Evolutionary conservation across 2,797 vertebrate species (phyloP).

Genomic region (Falco columbarius): DNA sequence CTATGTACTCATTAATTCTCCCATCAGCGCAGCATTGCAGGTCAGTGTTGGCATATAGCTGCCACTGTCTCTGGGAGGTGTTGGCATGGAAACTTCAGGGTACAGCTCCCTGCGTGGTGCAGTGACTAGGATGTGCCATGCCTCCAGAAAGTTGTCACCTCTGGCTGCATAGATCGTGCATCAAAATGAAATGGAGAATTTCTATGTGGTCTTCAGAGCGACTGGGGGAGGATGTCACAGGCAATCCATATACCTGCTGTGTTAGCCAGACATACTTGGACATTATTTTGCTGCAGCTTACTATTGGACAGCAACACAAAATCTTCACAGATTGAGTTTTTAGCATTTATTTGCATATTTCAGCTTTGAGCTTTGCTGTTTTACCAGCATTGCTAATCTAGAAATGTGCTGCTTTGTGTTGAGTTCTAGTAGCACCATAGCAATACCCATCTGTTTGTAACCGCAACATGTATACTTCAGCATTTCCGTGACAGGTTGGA

Average conservation of each 20-base stretch:
- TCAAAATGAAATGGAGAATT: neutral
- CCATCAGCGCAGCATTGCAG: neutral
- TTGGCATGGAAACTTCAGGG: neutral
- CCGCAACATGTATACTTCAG: accelerated
- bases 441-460: neutral
- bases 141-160: neutral
- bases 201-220: neutral
- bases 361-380: neutral
- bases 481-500: neutral
- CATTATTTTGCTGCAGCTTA: neutral
- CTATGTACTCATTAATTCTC: accelerated
- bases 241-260: accelerated
- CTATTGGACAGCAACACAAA: neutral
- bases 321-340: neutral
- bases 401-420: neutral
- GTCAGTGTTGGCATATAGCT: neutral
- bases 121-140: accelerated
- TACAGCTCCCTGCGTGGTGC: accelerated
- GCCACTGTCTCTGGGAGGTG: neutral
- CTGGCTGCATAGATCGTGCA: accelerated
- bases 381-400: neutral
- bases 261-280: accelerated
- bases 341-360: neutral
- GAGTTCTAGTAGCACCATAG: neutral
- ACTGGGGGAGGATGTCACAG: accelerated